Conservation (phyloP, 1,140 invertebrate genomes). For the Megathymus violae region DNA sequence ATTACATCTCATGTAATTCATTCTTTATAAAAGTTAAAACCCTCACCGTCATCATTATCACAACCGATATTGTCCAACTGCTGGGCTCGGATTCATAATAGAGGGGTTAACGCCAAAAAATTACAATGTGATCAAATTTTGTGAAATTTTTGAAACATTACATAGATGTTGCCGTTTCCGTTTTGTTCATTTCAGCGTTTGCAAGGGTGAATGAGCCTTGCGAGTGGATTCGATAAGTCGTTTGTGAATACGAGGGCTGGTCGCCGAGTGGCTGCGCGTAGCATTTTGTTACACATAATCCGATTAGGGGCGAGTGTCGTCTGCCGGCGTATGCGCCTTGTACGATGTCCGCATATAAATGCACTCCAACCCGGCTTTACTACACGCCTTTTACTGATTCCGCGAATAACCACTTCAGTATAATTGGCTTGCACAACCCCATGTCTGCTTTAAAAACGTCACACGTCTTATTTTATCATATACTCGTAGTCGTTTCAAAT, state of each 20-base stretch:
- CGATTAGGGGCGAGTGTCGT: slow-evolving; percentile 70
- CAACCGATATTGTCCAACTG: too few species aligned
- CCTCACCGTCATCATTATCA: too few species aligned
- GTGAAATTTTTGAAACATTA: too few species aligned
- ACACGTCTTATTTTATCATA: slow-evolving; percentile 2
- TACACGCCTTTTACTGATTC: slow-evolving; percentile 42
- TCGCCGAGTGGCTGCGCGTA: slow-evolving; percentile 57
- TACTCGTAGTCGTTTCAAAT: slow-evolving; percentile 11
- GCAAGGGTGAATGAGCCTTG: slow-evolving; percentile 22
- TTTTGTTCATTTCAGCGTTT: slow-evolving; percentile 10
- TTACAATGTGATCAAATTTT: too few species aligned
- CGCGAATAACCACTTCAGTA: slow-evolving; percentile 23
- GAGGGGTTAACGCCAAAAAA: too few species aligned
- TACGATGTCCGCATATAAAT: slow-evolving; percentile 68
- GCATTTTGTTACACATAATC: slow-evolving; percentile 80
- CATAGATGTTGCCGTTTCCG: too few species aligned
- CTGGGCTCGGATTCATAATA: too few species aligned
- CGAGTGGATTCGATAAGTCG: slow-evolving; percentile 30
- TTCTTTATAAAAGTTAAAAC: too few species aligned
- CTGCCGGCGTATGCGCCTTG: slow-evolving; percentile 61
- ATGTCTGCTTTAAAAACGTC: slow-evolving; percentile 6
- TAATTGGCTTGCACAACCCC: slow-evolving; percentile 22
- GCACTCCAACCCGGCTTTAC: slow-evolving; percentile 56
- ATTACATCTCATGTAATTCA: too few species aligned
- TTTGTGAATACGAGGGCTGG: slow-evolving; percentile 43